These are phyloP conservation scores for Zaprionus inermis DNA, from an alignment of 1,140 invertebrate genomes.

Conservation along the genomic window DNA sequence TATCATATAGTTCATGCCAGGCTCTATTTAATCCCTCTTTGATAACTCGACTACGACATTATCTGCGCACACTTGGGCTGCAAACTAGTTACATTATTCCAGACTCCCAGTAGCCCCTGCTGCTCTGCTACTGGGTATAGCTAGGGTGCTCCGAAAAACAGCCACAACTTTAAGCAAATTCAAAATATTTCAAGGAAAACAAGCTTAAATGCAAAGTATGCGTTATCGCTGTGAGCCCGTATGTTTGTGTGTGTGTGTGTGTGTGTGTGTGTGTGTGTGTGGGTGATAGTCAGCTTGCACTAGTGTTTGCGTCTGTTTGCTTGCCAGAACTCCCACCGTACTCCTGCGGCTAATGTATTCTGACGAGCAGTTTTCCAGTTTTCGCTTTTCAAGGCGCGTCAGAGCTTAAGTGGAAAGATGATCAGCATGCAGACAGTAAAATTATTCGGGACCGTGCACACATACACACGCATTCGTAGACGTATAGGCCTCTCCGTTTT, in stretches of 20 bases:
- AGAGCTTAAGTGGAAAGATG: slow-evolving; percentile 2
- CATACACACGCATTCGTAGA: neutral
- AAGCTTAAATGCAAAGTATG: neutral
- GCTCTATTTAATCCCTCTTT: too few relatives aligned
- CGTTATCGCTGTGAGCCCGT: neutral
- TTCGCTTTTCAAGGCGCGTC: slow-evolving; percentile 1
- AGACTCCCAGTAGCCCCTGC: neutral
- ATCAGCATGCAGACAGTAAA: slow-evolving; percentile 4
- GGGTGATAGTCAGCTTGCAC: neutral
- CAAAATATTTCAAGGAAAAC: neutral
- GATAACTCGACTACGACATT: too few relatives aligned
- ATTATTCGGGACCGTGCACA: neutral
- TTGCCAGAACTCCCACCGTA: neutral
- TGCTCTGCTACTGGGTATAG: neutral
- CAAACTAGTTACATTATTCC: neutral
- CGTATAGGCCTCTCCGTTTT: neutral
- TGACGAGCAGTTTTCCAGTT: neutral
- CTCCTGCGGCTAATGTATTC: neutral
- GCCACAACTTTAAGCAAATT: neutral
- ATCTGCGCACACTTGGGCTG: too few relatives aligned
- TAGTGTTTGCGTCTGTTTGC: neutral
- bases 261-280: neutral
- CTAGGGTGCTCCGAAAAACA: neutral
- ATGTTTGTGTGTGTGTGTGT: neutral
- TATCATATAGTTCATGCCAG: too few relatives aligned